Percentiles rank a stretch among this genome's conserved stretches.
phyloP scores from a whole-genome alignment of 2,888 invertebrate genomes.

The Plagiodera versicolora region DNA sequence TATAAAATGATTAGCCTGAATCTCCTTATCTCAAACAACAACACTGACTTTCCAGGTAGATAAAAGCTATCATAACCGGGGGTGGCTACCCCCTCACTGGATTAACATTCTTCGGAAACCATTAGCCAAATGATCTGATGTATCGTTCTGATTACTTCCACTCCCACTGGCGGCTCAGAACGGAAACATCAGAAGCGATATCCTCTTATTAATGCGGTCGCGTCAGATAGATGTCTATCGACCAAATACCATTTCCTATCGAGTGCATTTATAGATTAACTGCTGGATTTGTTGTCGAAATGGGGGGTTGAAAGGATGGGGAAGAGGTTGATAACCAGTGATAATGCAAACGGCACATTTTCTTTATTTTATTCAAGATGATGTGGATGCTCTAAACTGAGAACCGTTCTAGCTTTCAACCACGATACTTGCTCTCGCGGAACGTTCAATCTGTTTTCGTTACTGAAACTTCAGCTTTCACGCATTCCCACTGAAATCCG shows the following conservation, averaged over 20 bases:
- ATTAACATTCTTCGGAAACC: constrained; percentile 57
- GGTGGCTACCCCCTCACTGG: constrained; percentile 40
- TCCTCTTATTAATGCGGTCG: constrained; percentile 42
- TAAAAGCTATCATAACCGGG: constrained; percentile 34
- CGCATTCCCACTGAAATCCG: no score
- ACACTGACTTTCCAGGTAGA: constrained; percentile 29
- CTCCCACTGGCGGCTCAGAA: constrained; percentile 44
- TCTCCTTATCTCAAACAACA: constrained; percentile 23
- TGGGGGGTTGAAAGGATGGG: constrained; percentile 4
- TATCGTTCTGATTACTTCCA: constrained; percentile 54
- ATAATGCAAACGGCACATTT: constrained; percentile 10
- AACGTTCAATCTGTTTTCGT: no score
- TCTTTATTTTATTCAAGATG: no score
- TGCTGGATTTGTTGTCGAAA: constrained; percentile 10
- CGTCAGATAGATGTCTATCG: constrained; percentile 7
- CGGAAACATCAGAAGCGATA: constrained; percentile 47
- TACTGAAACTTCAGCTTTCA: no score
- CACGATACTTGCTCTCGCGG: no score
- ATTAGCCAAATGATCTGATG: constrained; percentile 57
- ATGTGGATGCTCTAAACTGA: no score
- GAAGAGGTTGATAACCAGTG: constrained; percentile 2
- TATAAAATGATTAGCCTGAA: constrained; percentile 39
- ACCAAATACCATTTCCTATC: constrained; percentile 29
- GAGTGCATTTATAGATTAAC: constrained; percentile 29
- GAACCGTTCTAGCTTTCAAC: no score